Base-by-base conservation (phyloP, 2,888 invertebrate species). In the Erannis defoliaria region DNA sequence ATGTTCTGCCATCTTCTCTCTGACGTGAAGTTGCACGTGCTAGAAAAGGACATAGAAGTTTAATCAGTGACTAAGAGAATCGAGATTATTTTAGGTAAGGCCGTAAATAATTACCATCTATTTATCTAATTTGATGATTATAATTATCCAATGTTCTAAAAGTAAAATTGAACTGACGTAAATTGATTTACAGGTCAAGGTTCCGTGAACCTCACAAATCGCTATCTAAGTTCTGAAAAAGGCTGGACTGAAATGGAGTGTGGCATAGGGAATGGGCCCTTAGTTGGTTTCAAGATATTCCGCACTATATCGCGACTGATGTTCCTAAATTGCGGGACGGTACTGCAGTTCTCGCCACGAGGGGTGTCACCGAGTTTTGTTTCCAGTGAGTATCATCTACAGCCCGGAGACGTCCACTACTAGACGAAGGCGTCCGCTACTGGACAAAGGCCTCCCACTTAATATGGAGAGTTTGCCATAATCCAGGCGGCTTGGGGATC, bases 241-340 rank as follows among this genome's bases (percentile, higher is more conserved):
- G 96, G 97, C 12, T 98, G 98, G 98, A 94, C 97, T 4, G 98
- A 99, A 90, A 86, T 97, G 10, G 98, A 98, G 80, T 85, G 96
- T 55, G 96, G 97, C 1, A 97, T 96, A 53, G 98, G 98, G 1
- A 97, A 96, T 87, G 98, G 98, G 0, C 96, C 97, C 0, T 90
- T 95, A 0, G 73, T 97, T 45, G 96, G 96, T 0, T 85, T 98
- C 3, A 97, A 97, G 87, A 96, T 96, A 55, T 97, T 97, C 78
- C 93, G 97, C 58, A 96, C 96, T 10, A 80, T 98, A 43, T 95
- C 96, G 0, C 95, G 95, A 71, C 89, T 96, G 75, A 94, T 96
- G 84, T 97, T 97, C 81, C 94, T 95, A 58, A 97, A 97, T 77
- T 96, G 96, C 38, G 96, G 96, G 1, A 94, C 96, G 0, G 94